phyloP scores from a whole-genome alignment of 2,113 vertebrate species.

The Machaerirhynchus nigripectus region DNA sequence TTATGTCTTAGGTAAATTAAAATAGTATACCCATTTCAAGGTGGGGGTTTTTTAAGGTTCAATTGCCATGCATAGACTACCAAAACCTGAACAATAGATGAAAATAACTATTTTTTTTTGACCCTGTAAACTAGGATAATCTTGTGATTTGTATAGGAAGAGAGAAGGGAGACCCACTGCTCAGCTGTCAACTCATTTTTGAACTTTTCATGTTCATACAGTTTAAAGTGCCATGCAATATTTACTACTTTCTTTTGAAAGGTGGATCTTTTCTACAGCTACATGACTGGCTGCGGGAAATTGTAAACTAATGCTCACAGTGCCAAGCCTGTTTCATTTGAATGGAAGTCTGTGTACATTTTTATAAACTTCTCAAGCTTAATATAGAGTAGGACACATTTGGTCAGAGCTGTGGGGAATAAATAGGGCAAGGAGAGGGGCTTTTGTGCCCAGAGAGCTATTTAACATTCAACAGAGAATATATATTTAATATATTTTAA shows the following conservation, averaged over 20 bases:
- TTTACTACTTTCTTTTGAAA: not conserved
- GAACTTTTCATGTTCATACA: not conserved
- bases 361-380: not conserved
- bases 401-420: not conserved
- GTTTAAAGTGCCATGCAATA: not conserved
- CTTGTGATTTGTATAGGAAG: not conserved
- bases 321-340: not conserved
- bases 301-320: not conserved
- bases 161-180: not conserved
- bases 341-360: not conserved
- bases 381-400: not conserved
- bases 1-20: not conserved
- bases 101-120: not conserved
- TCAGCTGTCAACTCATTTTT: not conserved
- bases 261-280: not conserved
- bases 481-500: not conserved
- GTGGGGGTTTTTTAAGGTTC: not conserved
- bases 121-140: not conserved
- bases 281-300: not conserved
- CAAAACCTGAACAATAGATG: not conserved
- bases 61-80: not conserved
- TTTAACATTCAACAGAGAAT: not conserved
- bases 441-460: not conserved
- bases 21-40: not conserved
- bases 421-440: not conserved